These are phyloP conservation scores for Euzophera pinguis DNA, from an alignment of 2,888 invertebrate genomes.

Conservation along the genomic window DNA sequence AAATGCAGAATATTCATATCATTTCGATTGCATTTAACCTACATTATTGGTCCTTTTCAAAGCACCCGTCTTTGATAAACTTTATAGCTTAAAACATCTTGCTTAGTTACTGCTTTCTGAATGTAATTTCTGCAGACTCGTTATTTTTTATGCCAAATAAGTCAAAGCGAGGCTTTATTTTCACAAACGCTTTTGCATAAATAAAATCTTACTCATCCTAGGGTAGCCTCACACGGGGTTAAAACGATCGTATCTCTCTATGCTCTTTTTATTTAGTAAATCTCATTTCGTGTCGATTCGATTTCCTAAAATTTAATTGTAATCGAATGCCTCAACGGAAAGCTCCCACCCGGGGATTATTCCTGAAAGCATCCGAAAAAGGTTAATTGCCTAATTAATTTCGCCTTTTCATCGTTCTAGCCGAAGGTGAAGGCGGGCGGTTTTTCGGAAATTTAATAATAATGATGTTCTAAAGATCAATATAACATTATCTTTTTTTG, in stretches of 20 bases:
- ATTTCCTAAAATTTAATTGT: slow-evolving; percentile 74
- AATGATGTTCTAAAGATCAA: neutral
- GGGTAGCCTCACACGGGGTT: too few species aligned
- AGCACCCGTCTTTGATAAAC: too few species aligned
- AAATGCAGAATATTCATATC: neutral
- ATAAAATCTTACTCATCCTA: too few species aligned
- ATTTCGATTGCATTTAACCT: neutral
- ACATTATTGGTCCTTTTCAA: too few species aligned
- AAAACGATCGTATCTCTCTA: neutral
- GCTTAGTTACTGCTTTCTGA: too few species aligned
- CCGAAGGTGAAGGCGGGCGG: neutral
- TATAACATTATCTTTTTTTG: neutral
- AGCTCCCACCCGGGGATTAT: slow-evolving; percentile 54
- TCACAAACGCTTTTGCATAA: too few species aligned
- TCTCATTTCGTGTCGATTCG: slow-evolving; percentile 54
- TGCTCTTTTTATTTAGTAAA: neutral
- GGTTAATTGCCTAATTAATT: slow-evolving; percentile 22
- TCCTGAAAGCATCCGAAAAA: slow-evolving; percentile 28
- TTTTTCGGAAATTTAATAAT: slow-evolving; percentile 2
- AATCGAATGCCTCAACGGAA: slow-evolving; percentile 64
- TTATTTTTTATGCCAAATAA: too few species aligned
- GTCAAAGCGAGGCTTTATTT: too few species aligned
- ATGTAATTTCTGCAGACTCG: too few species aligned
- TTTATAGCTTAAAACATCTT: too few species aligned
- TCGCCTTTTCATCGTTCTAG: slow-evolving; percentile 10